Evolutionary conservation across 1,140 invertebrate genomes (phyloP), one percentile per base, ranked within the genome.

Genomic region (Bactericera cockerelli): DNA sequence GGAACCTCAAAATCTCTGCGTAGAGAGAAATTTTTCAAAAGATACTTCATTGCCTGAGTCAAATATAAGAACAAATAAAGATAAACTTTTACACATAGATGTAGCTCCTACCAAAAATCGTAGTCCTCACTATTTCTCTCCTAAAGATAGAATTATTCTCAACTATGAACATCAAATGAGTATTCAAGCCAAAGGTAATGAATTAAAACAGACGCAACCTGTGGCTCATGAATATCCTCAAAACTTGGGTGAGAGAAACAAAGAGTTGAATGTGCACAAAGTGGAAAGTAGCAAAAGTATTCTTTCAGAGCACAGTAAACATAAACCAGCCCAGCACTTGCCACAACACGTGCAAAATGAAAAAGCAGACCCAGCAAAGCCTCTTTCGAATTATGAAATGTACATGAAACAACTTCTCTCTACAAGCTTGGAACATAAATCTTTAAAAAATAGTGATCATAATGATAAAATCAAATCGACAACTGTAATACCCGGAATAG

Each of bases 51-150:
- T 31, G 28, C 4, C 13, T 6, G 28, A 31, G 13, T 31, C 28
- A 31, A 4, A 4, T 8, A 6, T 49, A 8, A 49, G n/a, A 49
- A 49, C 42, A 19, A 22, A 49, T 8, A 49, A 49, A 49, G 42
- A 49, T 49, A 49, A n/a, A n/a, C 4, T 49, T 8, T 19, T n/a
- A 3, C 6, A 49, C 19, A 19, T 49, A n/a, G 42, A 49, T 4
- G n/a, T 22, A 4, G n/a, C 22, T 49, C 22, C 42, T 16, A 16
- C 22, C 8, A 49, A 16, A 49, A 49, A 6, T 8, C 42, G 42
- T 16, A 49, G 42, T 49, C 42, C 42, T 49, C 42, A 49, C 19
- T 49, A 49, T 49, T 49, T 49, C 19, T 10, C 42, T n/a, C 42
- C 42, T 19, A 49, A 49, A 22, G 42, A 49, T 22, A 16, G 42